Evolutionary conservation across 2,888 invertebrate genomes (phyloP), one percentile per base, ranked within the genome.

Genomic region (Nebria salina): DNA sequence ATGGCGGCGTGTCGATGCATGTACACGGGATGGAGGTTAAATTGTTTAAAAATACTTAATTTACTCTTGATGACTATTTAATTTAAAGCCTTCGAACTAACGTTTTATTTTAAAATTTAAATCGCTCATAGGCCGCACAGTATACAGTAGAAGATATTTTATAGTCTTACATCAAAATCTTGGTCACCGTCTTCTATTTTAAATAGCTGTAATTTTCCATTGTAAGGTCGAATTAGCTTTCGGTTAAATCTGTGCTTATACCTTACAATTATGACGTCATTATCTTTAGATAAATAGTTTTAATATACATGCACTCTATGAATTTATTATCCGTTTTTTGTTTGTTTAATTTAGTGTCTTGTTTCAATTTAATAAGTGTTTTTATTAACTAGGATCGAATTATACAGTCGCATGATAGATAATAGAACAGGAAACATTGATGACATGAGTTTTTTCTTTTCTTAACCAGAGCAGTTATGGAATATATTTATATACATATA

Each of bases 211-310:
- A 54, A 20, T 20, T 54, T 64, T 74, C 65, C 77, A 72, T 72
- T 77, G 77, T 70, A 72, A 65, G 74, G 74, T 73, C 70, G 65
- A 78, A 66, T 80, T 80, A 75, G 74, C 75, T 80, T 75, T 75
- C 75, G 54, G 80, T 80, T 80, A 65, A 75, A 72, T 75, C 75
- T 80, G 80, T 80, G 80, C 80, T 80, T 75, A 80, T 65, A 64
- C 41, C 74, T 75, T 72, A 72, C 73, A 72, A 72, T 66, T 72
- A 72, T 77, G 72, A n/a, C 15, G 15, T n/a, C 13, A 77, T 43
- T 75, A 80, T 72, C 34, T 70, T 75, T 78, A 78, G 74, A 66
- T 77, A 73, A 70, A 80, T 75, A 72, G 75, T 80, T 75, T n/a
- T 43, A 75, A 68, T 41, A 75, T 75, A 75, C 80, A 75, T 74